These are phyloP conservation scores for Eunapius fragilis DNA, from an alignment of 37 sponge, comb jelly and placozoan genomes.

Conservation along the genomic window DNA sequence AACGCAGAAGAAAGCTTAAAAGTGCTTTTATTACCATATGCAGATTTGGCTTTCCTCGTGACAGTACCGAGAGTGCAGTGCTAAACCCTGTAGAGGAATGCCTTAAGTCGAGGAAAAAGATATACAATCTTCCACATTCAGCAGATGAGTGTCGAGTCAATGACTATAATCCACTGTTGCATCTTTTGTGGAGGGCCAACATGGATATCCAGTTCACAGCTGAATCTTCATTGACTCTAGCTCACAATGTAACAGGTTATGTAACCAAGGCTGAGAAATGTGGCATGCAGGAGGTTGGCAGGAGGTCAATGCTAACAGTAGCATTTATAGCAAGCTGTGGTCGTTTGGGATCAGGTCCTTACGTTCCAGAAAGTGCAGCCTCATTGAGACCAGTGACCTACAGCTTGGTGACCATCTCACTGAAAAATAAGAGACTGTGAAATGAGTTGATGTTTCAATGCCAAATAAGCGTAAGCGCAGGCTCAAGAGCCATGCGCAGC, in stretches of 20 bases:
- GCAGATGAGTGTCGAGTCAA: conserved; percentile 43
- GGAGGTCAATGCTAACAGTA: conserved; percentile 25
- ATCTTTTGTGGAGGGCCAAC: conserved; percentile 64
- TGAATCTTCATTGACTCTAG: conserved; percentile 50
- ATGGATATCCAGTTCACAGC: conserved; percentile 52
- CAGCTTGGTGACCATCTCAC: conserved; percentile 48
- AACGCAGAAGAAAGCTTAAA: conserved; percentile 12
- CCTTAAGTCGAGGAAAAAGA: conserved; percentile 25
- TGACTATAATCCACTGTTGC: conserved; percentile 62
- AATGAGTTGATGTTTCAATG: conserved; percentile 40
- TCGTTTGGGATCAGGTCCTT: conserved; percentile 33
- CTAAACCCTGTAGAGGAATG: conserved; percentile 27
- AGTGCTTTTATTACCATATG: conserved; percentile 27
- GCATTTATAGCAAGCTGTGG: conserved; percentile 32
- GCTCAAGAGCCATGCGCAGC: conserved; percentile 16
- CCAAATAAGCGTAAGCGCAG: conserved; percentile 44
- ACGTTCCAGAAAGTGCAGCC: conserved; percentile 43
- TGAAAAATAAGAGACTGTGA: conserved; percentile 45
- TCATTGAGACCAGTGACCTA: conserved; percentile 56
- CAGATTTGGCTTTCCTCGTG: conserved; percentile 57
- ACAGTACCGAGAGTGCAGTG: background rate
- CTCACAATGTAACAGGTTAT: conserved; percentile 59
- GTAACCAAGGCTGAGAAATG: conserved; percentile 68
- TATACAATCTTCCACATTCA: conserved; percentile 36
- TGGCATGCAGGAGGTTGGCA: conserved; percentile 57